phyloP scores from a whole-genome alignment of 2,113 vertebrate species.

The Muntiacus reevesi region DNA sequence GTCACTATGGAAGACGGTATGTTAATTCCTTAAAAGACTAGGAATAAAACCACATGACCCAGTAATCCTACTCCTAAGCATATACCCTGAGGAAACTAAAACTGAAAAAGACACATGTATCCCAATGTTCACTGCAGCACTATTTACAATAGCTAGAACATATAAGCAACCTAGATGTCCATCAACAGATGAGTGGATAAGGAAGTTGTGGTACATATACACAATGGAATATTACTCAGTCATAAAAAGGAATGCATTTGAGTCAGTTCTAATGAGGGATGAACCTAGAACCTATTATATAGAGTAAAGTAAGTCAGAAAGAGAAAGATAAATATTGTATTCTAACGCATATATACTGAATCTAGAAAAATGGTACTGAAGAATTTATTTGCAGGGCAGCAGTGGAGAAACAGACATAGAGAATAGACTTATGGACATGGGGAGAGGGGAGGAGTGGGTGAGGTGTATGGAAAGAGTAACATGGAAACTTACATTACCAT shows the following conservation, averaged over 20 bases:
- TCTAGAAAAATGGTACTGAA: not conserved
- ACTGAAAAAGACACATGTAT: not conserved
- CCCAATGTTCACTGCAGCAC: not conserved
- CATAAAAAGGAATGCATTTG: not conserved
- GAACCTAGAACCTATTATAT: not conserved
- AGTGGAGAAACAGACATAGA: not conserved
- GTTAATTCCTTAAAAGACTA: not conserved
- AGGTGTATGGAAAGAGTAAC: not conserved
- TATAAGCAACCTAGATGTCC: not conserved
- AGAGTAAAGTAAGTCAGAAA: not conserved
- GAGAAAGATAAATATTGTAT: not conserved
- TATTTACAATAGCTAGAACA: not conserved
- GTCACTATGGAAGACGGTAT: accelerated
- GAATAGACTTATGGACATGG: not conserved
- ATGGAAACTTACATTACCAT: too few relatives aligned
- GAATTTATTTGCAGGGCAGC: not conserved
- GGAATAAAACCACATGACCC: not conserved
- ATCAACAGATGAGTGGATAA: not conserved
- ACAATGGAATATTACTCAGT: not conserved
- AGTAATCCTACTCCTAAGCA: not conserved
- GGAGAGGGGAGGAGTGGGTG: not conserved
- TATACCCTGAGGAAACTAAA: not conserved
- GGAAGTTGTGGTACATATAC: not conserved
- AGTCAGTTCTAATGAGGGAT: not conserved
- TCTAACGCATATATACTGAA: not conserved